phyloP scores from a whole-genome alignment of 2,113 vertebrate species.

The Pachyramphus minor region DNA sequence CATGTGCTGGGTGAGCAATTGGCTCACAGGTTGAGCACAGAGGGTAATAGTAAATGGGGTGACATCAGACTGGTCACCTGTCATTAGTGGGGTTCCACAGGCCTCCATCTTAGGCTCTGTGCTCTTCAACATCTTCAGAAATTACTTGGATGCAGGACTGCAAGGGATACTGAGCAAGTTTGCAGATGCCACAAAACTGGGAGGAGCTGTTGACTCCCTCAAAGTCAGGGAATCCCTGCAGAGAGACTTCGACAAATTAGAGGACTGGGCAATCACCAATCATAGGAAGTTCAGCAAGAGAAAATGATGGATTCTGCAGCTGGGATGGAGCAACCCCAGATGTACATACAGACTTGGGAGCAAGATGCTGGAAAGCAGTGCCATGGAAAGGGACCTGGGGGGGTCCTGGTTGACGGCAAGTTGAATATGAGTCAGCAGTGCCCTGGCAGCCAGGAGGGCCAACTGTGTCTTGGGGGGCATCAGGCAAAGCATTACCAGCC shows the following conservation, averaged over 20 bases:
- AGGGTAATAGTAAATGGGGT: not conserved
- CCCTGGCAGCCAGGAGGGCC: not conserved
- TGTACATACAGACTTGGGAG: not conserved
- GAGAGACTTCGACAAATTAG: not conserved
- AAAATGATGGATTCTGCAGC: not conserved
- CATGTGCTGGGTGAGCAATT: not conserved
- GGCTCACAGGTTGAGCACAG: not conserved
- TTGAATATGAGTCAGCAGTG: not conserved
- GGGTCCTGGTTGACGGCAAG: not conserved
- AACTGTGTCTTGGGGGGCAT: not conserved
- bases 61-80: not conserved
- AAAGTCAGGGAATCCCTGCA: not conserved
- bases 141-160: not conserved
- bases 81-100: not conserved
- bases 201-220: not conserved
- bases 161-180: not conserved
- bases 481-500: not conserved
- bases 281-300: not conserved
- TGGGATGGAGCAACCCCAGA: not conserved
- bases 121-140: not conserved
- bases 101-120: not conserved
- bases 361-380: not conserved
- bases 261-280: not conserved
- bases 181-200: not conserved
- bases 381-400: not conserved